A percentile compares a stretch with the other conserved stretches of the same genome.
These are phyloP conservation scores for Oryzias javanicus DNA, from an alignment of 2,113 vertebrate genomes.

Conservation along the genomic window DNA sequence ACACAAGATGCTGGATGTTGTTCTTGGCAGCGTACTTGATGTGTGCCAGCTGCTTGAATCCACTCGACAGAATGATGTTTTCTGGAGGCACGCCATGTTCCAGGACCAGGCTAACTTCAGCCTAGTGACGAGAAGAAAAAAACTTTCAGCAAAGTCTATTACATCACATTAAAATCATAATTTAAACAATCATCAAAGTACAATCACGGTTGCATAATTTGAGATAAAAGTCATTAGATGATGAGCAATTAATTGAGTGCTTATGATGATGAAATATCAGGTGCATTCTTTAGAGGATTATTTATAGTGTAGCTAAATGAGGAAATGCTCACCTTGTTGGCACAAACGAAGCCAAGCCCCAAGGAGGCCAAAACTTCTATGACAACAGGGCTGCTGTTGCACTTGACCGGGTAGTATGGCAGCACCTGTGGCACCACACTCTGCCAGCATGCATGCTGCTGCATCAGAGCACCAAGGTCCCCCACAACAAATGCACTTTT, in stretches of 20 bases:
- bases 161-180: slow-evolving; percentile 3
- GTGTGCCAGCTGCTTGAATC: slow-evolving; percentile 94
- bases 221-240: slow-evolving; percentile 18
- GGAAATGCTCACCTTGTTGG: slow-evolving; percentile 86
- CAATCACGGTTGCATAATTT: slow-evolving; percentile 17
- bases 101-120: slow-evolving; percentile 89
- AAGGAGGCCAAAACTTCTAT: slow-evolving; percentile 91
- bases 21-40: slow-evolving; percentile 92
- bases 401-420: slow-evolving; percentile 91
- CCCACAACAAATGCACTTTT: slow-evolving; percentile 94
- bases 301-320: background rate
- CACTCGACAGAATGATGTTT: slow-evolving; percentile 90
- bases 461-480: slow-evolving; percentile 92
- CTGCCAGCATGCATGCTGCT: slow-evolving; percentile 90
- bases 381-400: slow-evolving; percentile 90
- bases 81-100: slow-evolving; percentile 89
- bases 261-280: slow-evolving; percentile 27
- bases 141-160: background rate
- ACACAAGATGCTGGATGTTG: slow-evolving; percentile 89
- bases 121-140: slow-evolving; percentile 66
- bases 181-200: slow-evolving; percentile 9
- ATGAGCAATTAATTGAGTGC: slow-evolving; percentile 40
- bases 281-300: slow-evolving; percentile 35
- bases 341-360: slow-evolving; percentile 91
- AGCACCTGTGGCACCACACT: slow-evolving; percentile 83